Evolutionary conservation across 2,113 vertebrate species (phyloP).

Genomic region (Neoarius graeffei): DNA sequence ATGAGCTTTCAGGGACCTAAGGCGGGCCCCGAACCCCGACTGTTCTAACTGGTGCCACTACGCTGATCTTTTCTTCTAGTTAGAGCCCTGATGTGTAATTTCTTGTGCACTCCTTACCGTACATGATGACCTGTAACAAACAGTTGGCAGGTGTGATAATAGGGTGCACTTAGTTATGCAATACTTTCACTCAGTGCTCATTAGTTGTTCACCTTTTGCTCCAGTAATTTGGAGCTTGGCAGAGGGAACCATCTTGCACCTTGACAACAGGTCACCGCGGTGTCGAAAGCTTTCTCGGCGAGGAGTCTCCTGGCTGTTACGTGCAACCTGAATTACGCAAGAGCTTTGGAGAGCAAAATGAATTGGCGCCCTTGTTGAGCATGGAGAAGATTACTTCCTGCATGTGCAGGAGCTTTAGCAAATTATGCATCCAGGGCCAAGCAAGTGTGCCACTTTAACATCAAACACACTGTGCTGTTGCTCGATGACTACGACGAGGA

Average conservation of each 20-base stretch:
- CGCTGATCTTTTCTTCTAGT: too few species aligned
- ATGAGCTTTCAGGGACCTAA: too few species aligned
- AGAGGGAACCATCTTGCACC: neutral
- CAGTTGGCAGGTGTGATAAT: slow-evolving; percentile 4
- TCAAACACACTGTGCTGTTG: slow-evolving; percentile 29
- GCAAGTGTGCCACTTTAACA: slow-evolving; percentile 37
- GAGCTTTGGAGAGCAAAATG: neutral
- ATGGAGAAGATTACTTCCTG: slow-evolving; percentile 23
- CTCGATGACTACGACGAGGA: neutral
- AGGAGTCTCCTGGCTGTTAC: neutral
- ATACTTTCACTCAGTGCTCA: neutral
- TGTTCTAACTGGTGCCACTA: too few species aligned
- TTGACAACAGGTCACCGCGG: neutral
- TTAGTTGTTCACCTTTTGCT: neutral
- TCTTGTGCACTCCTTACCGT: slow-evolving; percentile 30
- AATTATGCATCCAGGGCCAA: slow-evolving; percentile 16
- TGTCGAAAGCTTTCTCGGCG: neutral
- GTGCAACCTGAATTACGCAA: neutral
- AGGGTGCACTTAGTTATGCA: neutral
- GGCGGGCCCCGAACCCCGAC: too few species aligned
- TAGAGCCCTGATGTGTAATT: neutral
- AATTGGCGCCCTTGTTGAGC: slow-evolving; percentile 26
- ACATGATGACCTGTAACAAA: slow-evolving; percentile 11
- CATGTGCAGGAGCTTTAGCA: slow-evolving; percentile 27
- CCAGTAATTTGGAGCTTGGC: neutral